Evolutionary conservation across 2,888 invertebrate genomes (phyloP).

Genomic region (Galeruca laticollis): DNA sequence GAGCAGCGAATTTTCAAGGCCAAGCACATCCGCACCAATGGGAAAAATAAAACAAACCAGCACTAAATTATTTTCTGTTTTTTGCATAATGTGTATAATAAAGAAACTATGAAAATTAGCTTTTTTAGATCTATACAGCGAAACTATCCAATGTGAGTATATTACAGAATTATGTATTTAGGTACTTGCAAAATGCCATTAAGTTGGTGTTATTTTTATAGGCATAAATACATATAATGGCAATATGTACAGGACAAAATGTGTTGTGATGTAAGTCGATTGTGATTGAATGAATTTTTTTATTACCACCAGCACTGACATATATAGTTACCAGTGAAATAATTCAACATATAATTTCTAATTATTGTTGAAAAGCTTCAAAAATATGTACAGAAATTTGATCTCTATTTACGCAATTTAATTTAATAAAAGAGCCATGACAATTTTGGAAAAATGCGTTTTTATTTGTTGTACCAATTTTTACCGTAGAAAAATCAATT

Average conservation of each 20-base stretch:
- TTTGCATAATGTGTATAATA: conserved; percentile 30
- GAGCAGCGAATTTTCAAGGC: conserved; percentile 66
- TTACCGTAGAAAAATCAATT: no score
- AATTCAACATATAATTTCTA: no score
- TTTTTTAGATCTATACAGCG: conserved; percentile 21
- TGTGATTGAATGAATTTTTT: neutral
- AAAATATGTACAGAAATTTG: no score
- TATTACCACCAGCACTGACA: no score
- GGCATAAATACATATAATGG: no score
- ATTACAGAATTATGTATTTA: neutral
- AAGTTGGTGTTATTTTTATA: neutral
- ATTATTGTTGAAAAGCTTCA: no score
- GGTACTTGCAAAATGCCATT: neutral
- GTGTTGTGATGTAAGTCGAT: neutral
- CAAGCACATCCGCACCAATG: conserved; percentile 66
- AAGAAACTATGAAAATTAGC: conserved; percentile 6
- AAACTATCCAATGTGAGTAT: conserved; percentile 17
- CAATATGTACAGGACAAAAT: no score
- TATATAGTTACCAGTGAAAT: no score
- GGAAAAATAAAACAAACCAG: conserved; percentile 67
- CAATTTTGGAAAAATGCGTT: no score
- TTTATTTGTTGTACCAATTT: no score
- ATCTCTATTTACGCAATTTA: no score
- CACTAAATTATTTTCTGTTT: conserved; percentile 62
- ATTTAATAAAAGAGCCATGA: no score